These are phyloP conservation scores for Pyrocephalus nanus DNA, from an alignment of 2,797 vertebrate species.

Conservation along the genomic window DNA sequence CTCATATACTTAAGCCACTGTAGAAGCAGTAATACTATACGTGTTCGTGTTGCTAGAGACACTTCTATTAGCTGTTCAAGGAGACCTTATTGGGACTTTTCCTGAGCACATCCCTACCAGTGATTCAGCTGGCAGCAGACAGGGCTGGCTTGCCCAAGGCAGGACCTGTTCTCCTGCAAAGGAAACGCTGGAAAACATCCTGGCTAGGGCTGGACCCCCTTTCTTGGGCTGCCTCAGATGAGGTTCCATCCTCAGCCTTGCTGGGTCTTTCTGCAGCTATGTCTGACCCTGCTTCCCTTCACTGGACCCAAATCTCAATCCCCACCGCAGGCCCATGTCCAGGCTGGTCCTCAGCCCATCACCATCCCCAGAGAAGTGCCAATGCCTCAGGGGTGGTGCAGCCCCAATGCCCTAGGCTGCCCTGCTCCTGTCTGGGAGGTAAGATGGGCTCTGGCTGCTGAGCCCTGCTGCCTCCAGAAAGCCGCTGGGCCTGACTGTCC, in stretches of 20 bases:
- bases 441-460: background rate
- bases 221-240: background rate
- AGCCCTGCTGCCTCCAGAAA: background rate
- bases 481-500: fast-evolving
- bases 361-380: background rate
- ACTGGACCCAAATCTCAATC: fast-evolving
- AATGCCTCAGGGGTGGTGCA: fast-evolving
- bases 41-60: background rate
- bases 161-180: background rate
- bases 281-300: background rate
- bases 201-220: background rate
- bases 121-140: fast-evolving
- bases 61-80: background rate
- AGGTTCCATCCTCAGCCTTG: background rate
- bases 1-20: background rate
- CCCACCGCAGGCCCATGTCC: fast-evolving
- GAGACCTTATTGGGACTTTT: background rate
- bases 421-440: background rate
- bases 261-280: background rate
- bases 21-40: background rate
- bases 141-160: background rate
- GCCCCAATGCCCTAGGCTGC: fast-evolving
- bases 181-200: background rate
- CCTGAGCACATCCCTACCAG: background rate
- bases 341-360: background rate